phyloP scores from a whole-genome alignment of 2,113 vertebrate species.

The Campylomormyrus tamandua region DNA sequence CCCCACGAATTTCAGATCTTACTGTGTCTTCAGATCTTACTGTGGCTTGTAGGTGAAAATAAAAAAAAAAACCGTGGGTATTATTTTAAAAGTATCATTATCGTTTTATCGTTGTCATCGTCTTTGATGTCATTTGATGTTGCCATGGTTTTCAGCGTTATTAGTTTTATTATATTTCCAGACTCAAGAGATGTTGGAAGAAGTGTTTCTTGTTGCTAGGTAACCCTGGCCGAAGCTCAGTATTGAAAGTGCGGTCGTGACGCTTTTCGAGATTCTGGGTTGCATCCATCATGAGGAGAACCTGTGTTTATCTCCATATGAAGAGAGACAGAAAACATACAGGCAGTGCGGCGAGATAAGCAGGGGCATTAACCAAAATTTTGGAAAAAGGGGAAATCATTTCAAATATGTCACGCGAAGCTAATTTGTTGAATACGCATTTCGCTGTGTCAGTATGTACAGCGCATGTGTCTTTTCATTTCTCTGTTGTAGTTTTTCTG shows the following conservation, averaged over 20 bases:
- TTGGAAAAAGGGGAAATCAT: neutral
- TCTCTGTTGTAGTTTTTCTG: neutral
- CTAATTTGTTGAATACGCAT: neutral
- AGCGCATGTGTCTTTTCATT: neutral
- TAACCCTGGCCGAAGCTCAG: neutral
- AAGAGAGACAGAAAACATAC: neutral
- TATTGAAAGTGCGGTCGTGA: slow-evolving; percentile 10
- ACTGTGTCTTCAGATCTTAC: neutral
- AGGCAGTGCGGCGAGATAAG: neutral
- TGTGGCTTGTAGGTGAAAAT: neutral
- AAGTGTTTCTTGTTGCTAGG: slow-evolving; percentile 19
- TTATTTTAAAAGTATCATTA: neutral
- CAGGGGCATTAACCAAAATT: neutral
- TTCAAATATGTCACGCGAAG: neutral
- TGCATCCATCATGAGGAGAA: neutral
- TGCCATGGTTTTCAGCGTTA: neutral
- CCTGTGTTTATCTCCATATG: neutral
- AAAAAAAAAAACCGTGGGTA: neutral
- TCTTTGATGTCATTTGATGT: neutral
- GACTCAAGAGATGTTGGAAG: neutral
- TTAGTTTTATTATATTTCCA: slow-evolving; percentile 8
- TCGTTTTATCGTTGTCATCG: neutral
- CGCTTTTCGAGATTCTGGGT: neutral
- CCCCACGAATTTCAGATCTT: neutral
- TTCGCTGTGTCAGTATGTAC: neutral